Base-by-base conservation (phyloP, 2,888 invertebrate genomes). In the Mythimna albipuncta region DNA sequence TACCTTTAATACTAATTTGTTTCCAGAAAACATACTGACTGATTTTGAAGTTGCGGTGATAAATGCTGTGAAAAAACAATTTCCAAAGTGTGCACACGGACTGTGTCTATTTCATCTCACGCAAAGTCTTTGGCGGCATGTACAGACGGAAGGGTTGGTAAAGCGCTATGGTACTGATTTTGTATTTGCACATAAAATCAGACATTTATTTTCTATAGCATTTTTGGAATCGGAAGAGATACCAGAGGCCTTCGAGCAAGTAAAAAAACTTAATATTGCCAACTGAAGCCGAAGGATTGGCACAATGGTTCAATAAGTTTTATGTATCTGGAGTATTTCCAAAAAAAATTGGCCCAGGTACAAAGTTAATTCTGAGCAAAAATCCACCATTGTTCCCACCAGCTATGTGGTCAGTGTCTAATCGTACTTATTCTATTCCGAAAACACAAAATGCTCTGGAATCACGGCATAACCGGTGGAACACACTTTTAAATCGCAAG, bases 181-280 rank as follows among this genome's bases (percentile, higher is more conserved):
- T 13, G 9, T 2, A 58, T 67, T 67, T 59, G 35, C 67, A 16
- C 59, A 67, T 78, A 83, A 72, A 77, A 76, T 77, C 75, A 80
- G 67, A 65, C 62, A 52, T 65, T 69, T 73, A 74, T 76, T 79
- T 76, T 71, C 75, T 76, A 69, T 76, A 47, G 61, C 63, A 61
- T 61, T 68, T 16, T 16, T 68, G 38, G 59, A 59, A 9, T 59
- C 66, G 5, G 19, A 67, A 16, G 59, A 67, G 35, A 68, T 61
- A 61, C 59, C 61, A 9, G 67, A 66, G 32, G 66, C 54, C 54
- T 52, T 52, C n/a, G 52, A 52, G 52, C 52, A 55, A 26, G 11
- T 26, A 26, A 26, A 55, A 55, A 55, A 55, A 55, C 11, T 11
- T 55, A 26, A 11, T 55, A 26, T 26, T 55, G 55, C 13, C 55